phyloP scores from a whole-genome alignment of 2,888 invertebrate genomes.

The Acleris emargana region DNA sequence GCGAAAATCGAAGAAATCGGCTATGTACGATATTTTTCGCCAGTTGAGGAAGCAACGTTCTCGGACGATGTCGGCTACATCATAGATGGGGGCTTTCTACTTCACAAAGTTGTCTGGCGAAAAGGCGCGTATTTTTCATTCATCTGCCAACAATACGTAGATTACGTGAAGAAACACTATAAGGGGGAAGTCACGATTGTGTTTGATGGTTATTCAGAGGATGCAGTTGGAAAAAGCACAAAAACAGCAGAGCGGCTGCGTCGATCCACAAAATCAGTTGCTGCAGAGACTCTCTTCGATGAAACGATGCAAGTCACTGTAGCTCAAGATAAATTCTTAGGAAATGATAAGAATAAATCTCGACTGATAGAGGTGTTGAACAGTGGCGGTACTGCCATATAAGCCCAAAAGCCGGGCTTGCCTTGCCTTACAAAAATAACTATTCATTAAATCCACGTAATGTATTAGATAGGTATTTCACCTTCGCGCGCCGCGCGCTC shows the following conservation, averaged over 20 bases:
- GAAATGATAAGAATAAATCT: conserved; percentile 40
- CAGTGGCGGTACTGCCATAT: no score
- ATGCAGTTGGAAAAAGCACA: conserved; percentile 32
- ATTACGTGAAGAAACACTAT: conserved; percentile 42
- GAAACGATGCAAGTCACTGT: conserved; percentile 32
- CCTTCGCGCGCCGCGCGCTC: no score
- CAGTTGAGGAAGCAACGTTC: not conserved
- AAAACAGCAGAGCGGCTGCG: conserved; percentile 44
- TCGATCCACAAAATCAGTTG: conserved; percentile 36
- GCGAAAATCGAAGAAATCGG: conserved; percentile 23
- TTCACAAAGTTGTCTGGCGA: conserved; percentile 48
- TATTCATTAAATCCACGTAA: no score
- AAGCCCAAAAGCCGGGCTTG: no score
- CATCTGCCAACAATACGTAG: conserved; percentile 43
- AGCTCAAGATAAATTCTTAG: conserved; percentile 44
- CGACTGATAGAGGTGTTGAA: no score
- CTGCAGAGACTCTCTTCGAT: conserved; percentile 39
- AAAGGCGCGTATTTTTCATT: conserved; percentile 36
- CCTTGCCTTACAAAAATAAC: no score
- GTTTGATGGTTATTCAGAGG: conserved; percentile 44
- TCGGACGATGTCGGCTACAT: conserved; percentile 34
- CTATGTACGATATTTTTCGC: conserved; percentile 13
- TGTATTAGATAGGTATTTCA: no score
- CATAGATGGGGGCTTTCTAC: conserved; percentile 48
- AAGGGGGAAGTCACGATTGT: conserved; percentile 39